A percentile compares a stretch with the other conserved stretches of the same genome.
Conservation (phyloP, 2,888 invertebrate genomes). For the Busseola fusca region DNA sequence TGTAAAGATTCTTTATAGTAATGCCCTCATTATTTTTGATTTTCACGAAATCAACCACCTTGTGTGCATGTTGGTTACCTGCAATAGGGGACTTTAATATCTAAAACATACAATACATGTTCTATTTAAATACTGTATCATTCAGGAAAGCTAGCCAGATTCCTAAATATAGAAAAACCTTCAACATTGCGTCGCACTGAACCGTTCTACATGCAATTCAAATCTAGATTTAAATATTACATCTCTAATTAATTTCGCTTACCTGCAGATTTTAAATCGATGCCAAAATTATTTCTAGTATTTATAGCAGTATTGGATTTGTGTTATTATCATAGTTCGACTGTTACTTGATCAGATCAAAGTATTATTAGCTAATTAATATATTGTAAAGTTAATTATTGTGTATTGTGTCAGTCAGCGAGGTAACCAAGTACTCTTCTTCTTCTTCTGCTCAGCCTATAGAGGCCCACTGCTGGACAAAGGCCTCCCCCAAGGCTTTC, state of each 20-base stretch:
- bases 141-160: neutral
- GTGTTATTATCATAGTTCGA: constrained; percentile 49
- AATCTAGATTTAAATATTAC: constrained; percentile 13
- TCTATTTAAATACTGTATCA: neutral
- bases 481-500: too few species aligned
- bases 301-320: constrained; percentile 55
- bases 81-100: neutral
- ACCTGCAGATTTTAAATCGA: constrained; percentile 42
- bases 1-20: neutral
- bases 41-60: neutral
- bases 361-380: constrained; percentile 65
- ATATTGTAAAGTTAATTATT: constrained; percentile 53
- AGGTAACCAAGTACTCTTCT: neutral
- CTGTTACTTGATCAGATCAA: constrained; percentile 67
- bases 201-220: constrained; percentile 24
- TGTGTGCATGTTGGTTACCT: neutral
- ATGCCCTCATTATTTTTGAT: neutral
- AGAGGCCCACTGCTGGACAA: too few species aligned
- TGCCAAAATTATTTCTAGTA: constrained; percentile 59
- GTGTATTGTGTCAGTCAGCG: constrained; percentile 40
- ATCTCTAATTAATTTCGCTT: constrained; percentile 46
- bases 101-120: neutral
- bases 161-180: neutral
- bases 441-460: too few species aligned
- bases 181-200: constrained; percentile 15